A percentile compares a stretch with the other conserved stretches of the same genome.
phyloP scores from a whole-genome alignment of 2,888 invertebrate genomes.

The Napeogenes inachia region DNA sequence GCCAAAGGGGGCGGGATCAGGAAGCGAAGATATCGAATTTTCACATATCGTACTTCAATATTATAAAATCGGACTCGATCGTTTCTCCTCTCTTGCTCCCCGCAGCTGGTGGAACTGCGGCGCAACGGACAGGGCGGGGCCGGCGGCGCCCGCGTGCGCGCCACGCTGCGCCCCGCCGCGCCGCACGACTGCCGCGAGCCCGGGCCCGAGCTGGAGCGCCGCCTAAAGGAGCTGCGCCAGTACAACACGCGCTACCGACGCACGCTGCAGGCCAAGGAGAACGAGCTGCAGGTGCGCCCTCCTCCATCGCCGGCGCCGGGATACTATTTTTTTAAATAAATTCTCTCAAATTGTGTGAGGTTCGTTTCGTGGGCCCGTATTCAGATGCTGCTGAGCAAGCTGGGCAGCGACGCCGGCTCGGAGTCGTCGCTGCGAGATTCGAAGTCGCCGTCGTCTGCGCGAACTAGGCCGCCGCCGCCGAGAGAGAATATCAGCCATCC shows the following conservation, averaged over 20 bases:
- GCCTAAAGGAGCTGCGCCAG: slow-evolving; percentile 88
- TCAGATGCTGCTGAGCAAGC: slow-evolving; percentile 81
- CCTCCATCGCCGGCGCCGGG: not conserved
- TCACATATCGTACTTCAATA: no score
- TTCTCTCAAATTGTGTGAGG: not conserved
- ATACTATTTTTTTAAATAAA: no score
- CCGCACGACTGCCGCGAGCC: slow-evolving; percentile 85
- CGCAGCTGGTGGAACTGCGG: slow-evolving; percentile 90
- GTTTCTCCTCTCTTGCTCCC: no score
- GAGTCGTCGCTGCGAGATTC: slow-evolving; percentile 62
- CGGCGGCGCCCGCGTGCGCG: slow-evolving; percentile 86
- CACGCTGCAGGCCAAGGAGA: slow-evolving; percentile 89
- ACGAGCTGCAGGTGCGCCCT: slow-evolving; percentile 82
- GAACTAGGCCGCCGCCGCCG: slow-evolving; percentile 66
- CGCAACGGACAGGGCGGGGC: slow-evolving; percentile 88
- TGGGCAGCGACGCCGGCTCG: slow-evolving; percentile 79
- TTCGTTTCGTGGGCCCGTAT: not conserved
- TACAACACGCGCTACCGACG: slow-evolving; percentile 90
- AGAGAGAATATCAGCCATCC: slow-evolving; percentile 79
- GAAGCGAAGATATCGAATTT: no score
- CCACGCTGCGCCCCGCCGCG: slow-evolving; percentile 91
- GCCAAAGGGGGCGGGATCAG: no score
- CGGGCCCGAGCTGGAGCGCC: slow-evolving; percentile 88
- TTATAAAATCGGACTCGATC: no score
- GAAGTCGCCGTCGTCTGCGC: slow-evolving; percentile 56